phyloP scores from a whole-genome alignment of 2,113 vertebrate genomes.

The Erythrolamprus reginae region DNA sequence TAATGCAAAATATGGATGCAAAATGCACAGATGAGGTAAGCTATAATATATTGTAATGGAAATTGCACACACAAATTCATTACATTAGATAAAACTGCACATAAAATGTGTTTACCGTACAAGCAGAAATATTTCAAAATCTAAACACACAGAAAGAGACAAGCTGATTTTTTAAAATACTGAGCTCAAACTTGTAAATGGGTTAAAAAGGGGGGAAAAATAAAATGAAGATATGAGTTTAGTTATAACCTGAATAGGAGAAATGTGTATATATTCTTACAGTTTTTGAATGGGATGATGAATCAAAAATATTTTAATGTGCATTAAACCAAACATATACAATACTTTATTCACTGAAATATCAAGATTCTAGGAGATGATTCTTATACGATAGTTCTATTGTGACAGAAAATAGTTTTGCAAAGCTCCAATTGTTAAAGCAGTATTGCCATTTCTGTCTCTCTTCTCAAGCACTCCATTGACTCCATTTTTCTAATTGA shows the following conservation, averaged over 20 bases:
- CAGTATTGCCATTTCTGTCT: neutral
- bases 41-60: neutral
- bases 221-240: neutral
- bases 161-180: neutral
- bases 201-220: neutral
- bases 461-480: rapidly evolving
- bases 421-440: neutral
- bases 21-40: neutral
- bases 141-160: neutral
- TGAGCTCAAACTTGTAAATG: neutral
- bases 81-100: neutral
- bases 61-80: neutral
- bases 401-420: neutral
- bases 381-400: neutral
- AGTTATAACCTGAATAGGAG: neutral
- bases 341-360: neutral
- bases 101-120: neutral
- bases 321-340: neutral
- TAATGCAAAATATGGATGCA: neutral
- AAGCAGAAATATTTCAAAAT: neutral
- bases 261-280: neutral
- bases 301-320: neutral
- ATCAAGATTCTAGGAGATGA: neutral
- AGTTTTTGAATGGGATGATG: neutral
- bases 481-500: neutral